Conservation (phyloP, 2,113 vertebrate genomes). For the Ranitomeya variabilis region DNA sequence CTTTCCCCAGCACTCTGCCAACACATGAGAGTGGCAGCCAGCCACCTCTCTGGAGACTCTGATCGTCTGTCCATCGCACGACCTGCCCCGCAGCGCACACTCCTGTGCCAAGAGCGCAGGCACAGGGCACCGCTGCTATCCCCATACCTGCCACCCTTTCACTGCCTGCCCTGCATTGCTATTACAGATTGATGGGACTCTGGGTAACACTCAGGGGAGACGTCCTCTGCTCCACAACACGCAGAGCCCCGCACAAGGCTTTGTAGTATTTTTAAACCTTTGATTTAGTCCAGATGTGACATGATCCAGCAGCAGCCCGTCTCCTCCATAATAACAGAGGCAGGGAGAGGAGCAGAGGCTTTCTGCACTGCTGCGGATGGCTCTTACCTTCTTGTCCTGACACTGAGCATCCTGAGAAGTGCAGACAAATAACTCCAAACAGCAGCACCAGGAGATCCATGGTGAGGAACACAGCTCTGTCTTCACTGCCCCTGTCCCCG, state of each 20-base stretch:
- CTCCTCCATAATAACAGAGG: slow-evolving; percentile 60
- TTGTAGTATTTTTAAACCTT: slow-evolving; percentile 71
- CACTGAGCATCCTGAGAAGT: slow-evolving; percentile 71
- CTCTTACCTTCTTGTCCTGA: slow-evolving; percentile 83
- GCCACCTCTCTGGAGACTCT: slow-evolving; percentile 59
- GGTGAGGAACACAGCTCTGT: slow-evolving; percentile 12
- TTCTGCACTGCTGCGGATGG: too few species aligned
- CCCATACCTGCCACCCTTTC: not conserved
- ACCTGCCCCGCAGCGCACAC: not conserved
- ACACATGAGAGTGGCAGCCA: slow-evolving; percentile 66
- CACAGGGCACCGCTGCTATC: not conserved
- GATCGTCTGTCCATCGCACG: slow-evolving; percentile 15
- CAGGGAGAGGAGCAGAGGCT: slow-evolving; percentile 24
- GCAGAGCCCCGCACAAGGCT: slow-evolving; percentile 64
- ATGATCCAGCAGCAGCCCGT: slow-evolving; percentile 65
- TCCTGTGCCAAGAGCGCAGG: slow-evolving; percentile 39
- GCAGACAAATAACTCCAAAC: slow-evolving; percentile 81
- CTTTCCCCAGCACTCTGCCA: slow-evolving; percentile 43
- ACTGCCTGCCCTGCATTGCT: slow-evolving; percentile 21
- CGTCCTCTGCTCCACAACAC: slow-evolving; percentile 65
- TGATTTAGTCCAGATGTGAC: slow-evolving; percentile 74
- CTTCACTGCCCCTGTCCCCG: slow-evolving; percentile 13
- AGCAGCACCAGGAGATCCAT: slow-evolving; percentile 85
- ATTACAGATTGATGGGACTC: slow-evolving; percentile 61
- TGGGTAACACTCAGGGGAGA: slow-evolving; percentile 65